Conservation (phyloP, 1,140 invertebrate genomes). For the Pogonognathellus flavescens region DNA sequence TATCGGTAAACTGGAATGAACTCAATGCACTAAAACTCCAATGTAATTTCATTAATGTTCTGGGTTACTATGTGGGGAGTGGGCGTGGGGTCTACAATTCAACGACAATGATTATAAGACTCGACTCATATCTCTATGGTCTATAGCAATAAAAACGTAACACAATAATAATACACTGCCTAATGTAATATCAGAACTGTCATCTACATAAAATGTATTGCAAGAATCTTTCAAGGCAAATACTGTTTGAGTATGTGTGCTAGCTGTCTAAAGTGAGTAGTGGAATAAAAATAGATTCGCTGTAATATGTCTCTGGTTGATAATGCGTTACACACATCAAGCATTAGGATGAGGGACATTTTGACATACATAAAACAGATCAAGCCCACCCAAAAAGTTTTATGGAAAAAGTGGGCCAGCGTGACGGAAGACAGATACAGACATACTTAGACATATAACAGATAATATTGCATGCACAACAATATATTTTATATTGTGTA, state of each 20-base stretch:
- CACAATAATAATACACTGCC: too few species aligned
- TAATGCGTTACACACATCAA: neutral
- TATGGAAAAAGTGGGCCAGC: constrained; percentile 8
- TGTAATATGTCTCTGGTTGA: constrained; percentile 16
- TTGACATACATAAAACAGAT: neutral
- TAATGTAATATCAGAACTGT: too few species aligned
- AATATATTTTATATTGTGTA: neutral
- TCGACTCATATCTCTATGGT: too few species aligned
- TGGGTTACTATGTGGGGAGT: too few species aligned
- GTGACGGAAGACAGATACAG: constrained; percentile 38
- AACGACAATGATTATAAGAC: too few species aligned
- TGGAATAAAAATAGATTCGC: constrained; percentile 18
- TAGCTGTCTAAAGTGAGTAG: constrained; percentile 12
- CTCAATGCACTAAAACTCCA: too few species aligned
- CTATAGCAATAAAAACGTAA: too few species aligned
- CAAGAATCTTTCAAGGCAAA: too few species aligned
- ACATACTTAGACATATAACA: neutral
- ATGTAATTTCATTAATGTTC: too few species aligned
- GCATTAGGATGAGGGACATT: constrained; percentile 28
- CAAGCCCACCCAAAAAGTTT: constrained; percentile 31
- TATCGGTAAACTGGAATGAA: too few species aligned
- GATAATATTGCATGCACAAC: neutral
- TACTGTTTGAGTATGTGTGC: neutral
- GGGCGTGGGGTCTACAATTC: too few species aligned
- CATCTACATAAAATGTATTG: too few species aligned